Percentiles rank a stretch among this genome's conserved stretches.
phyloP scores from a whole-genome alignment of 2,888 invertebrate species.

The Operophtera brumata region DNA sequence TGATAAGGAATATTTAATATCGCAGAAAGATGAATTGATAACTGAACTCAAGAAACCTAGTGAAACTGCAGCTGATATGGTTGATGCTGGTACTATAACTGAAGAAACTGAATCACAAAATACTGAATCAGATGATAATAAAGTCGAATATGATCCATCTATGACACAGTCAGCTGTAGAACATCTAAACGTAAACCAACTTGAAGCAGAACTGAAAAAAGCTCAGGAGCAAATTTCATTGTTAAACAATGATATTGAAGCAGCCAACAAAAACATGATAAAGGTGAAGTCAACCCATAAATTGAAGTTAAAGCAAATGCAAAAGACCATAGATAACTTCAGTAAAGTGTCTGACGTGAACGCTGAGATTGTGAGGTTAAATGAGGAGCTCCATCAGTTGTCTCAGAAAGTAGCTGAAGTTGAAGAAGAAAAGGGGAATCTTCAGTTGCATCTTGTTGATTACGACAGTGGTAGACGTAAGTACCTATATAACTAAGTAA shows the following conservation, averaged over 20 bases:
- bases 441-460: slow-evolving; percentile 91
- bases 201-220: slow-evolving; percentile 69
- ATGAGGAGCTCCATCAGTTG: slow-evolving; percentile 82
- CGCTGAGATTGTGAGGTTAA: slow-evolving; percentile 83
- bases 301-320: slow-evolving; percentile 86
- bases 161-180: slow-evolving; percentile 27
- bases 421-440: slow-evolving; percentile 95
- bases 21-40: slow-evolving; percentile 72
- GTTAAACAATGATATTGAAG: slow-evolving; percentile 86
- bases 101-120: slow-evolving; percentile 35
- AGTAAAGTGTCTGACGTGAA: slow-evolving; percentile 85
- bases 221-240: slow-evolving; percentile 71
- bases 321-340: slow-evolving; percentile 85
- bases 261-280: slow-evolving; percentile 87
- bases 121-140: slow-evolving; percentile 7
- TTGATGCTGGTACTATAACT: slow-evolving; percentile 53
- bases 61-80: slow-evolving; percentile 35
- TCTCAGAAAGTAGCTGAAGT: slow-evolving; percentile 90
- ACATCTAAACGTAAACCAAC: slow-evolving; percentile 40
- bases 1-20: slow-evolving; percentile 68
- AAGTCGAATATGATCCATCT: slow-evolving; percentile 20
- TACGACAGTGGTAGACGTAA: slow-evolving; percentile 86
- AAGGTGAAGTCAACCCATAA: slow-evolving; percentile 87
- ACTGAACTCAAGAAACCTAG: slow-evolving; percentile 49
- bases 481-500: slow-evolving; percentile 33